Evolutionary conservation across 2,113 vertebrate genomes (phyloP).

Genomic region (Cariama cristata): DNA sequence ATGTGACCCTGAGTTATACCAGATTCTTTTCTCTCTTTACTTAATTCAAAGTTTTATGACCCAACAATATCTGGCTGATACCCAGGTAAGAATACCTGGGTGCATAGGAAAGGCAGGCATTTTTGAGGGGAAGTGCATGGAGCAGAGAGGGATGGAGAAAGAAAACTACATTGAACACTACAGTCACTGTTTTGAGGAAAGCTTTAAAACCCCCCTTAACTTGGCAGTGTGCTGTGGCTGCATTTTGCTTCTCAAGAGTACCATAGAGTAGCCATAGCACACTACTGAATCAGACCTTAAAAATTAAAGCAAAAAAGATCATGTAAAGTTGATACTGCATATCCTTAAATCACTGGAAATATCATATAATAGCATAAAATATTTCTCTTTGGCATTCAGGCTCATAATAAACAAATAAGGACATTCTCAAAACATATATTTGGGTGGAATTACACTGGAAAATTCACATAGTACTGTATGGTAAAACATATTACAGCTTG

Average conservation of each 20-base stretch:
- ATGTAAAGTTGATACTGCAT: not conserved
- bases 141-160: not conserved
- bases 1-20: not conserved
- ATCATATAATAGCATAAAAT: not conserved
- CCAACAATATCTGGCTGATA: not conserved
- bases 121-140: not conserved
- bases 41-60: not conserved
- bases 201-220: not conserved
- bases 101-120: not conserved
- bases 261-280: not conserved
- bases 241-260: not conserved
- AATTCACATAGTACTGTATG: not conserved
- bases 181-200: not conserved
- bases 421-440: not conserved
- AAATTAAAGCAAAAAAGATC: not conserved
- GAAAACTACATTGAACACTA: not conserved
- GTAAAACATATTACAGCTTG: not conserved
- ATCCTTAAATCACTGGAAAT: not conserved
- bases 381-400: not conserved
- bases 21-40: not conserved
- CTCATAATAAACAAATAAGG: not conserved
- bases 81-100: not conserved
- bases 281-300: not conserved
- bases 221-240: not conserved
- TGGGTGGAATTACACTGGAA: not conserved